These are phyloP conservation scores for Cygnus atratus DNA, from an alignment of 2,113 vertebrate genomes.

Conservation along the genomic window DNA sequence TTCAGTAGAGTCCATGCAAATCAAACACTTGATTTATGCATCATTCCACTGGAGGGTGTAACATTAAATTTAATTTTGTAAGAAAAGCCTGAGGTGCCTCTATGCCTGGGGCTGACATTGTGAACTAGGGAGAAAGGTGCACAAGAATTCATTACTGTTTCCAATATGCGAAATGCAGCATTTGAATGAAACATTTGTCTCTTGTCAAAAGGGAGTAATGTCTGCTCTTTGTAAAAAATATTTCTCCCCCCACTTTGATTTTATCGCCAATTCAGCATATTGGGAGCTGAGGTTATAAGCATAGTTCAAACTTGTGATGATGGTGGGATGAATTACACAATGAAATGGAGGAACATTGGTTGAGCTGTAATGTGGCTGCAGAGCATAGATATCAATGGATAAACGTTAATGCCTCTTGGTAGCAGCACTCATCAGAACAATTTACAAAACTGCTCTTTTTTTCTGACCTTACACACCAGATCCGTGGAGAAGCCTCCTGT, in stretches of 20 bases:
- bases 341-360: background rate
- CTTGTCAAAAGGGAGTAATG: conserved; percentile 89
- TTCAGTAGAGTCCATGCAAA: conserved; percentile 93
- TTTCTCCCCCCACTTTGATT: conserved; percentile 63
- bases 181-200: conserved; percentile 99
- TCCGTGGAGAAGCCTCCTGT: background rate
- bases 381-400: background rate
- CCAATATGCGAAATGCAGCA: conserved; percentile 96
- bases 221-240: conserved; percentile 78
- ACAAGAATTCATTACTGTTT: conserved; percentile 94
- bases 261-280: conserved; percentile 67
- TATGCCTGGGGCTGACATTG: conserved; percentile 83
- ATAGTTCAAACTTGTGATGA: background rate
- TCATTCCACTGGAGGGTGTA: conserved; percentile 86
- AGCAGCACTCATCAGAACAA: background rate
- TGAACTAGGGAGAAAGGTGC: conserved; percentile 86
- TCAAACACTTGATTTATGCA: conserved; percentile 97
- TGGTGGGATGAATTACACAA: background rate
- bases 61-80: conserved; percentile 99
- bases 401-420: background rate
- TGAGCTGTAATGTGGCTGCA: background rate
- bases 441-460: background rate
- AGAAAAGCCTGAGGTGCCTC: conserved; percentile 81
- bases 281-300: background rate
- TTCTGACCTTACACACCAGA: background rate